Conservation (phyloP, 2,888 invertebrate species). For the Microctonus hyperodae region DNA sequence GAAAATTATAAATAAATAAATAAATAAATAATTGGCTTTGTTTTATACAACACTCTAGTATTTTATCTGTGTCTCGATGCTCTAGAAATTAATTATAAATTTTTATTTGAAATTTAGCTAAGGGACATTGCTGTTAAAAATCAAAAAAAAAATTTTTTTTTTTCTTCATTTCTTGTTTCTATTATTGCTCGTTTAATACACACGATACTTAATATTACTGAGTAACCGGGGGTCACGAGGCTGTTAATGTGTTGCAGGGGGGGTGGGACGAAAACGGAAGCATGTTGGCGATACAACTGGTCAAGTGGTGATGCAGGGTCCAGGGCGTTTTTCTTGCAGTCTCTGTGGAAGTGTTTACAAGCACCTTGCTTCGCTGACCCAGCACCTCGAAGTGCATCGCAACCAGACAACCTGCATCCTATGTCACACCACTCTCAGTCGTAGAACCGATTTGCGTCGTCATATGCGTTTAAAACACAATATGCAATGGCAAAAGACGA, state of each 20-base stretch:
- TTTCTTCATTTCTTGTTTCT: conserved; percentile 5
- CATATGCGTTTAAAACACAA: conserved; percentile 63
- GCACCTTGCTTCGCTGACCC: conserved; percentile 63
- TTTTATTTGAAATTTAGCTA: neutral
- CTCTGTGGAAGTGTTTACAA: conserved; percentile 63
- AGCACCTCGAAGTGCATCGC: conserved; percentile 64
- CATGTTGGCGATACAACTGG: conserved; percentile 62
- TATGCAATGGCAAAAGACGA: conserved; percentile 62
- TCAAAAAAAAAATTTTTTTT: too few relatives aligned
- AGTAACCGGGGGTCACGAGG: conserved; percentile 60
- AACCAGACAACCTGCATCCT: conserved; percentile 63
- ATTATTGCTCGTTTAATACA: conserved; percentile 1
- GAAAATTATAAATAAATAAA: too few relatives aligned
- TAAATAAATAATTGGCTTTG: neutral
- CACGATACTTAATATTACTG: conserved; percentile 38
- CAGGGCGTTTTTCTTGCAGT: conserved; percentile 63
- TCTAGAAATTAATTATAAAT: neutral
- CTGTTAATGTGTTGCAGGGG: conserved; percentile 63
- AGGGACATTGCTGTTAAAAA: too few relatives aligned
- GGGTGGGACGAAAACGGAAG: conserved; percentile 63
- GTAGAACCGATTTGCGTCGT: conserved; percentile 63
- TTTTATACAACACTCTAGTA: neutral
- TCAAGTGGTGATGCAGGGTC: conserved; percentile 63
- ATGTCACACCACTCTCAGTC: conserved; percentile 63
- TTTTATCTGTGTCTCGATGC: neutral